Percentiles rank a stretch among this genome's conserved stretches.
These are phyloP conservation scores for Centropus bengalensis DNA, from an alignment of 2,113 vertebrate species.

Conservation along the genomic window DNA sequence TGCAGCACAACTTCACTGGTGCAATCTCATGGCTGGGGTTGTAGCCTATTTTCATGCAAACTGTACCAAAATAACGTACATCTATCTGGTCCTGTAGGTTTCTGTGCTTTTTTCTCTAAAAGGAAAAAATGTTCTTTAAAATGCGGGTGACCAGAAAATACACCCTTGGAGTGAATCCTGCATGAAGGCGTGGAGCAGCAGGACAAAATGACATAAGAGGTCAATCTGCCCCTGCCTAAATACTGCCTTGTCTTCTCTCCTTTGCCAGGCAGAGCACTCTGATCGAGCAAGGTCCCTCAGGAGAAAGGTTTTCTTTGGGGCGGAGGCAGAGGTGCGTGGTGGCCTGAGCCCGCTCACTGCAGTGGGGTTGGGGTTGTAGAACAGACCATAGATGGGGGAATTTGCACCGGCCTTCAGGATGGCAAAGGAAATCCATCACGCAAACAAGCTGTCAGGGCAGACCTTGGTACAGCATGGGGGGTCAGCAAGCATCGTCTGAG, in stretches of 20 bases:
- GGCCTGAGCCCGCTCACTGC: not conserved
- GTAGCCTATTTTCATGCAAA: not conserved
- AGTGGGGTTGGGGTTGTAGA: not conserved
- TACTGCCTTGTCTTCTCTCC: not conserved
- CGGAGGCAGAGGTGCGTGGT: not conserved
- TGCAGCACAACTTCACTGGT: not conserved
- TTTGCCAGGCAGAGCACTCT: not conserved
- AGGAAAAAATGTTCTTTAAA: not conserved
- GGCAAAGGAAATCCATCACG: accelerated
- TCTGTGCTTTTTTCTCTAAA: not conserved
- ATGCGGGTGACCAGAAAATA: too few species aligned
- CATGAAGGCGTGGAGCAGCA: not conserved
- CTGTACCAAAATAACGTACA: not conserved
- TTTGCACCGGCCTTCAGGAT: not conserved
- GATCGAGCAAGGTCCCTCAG: not conserved
- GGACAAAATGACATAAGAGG: not conserved
- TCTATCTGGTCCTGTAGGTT: not conserved
- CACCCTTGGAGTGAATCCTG: not conserved
- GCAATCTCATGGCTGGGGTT: not conserved
- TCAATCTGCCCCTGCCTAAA: not conserved
- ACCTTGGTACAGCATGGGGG: too few species aligned
- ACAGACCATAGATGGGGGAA: not conserved
- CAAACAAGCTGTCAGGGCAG: not conserved
- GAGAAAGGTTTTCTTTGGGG: not conserved
- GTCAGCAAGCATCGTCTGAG: not conserved